Evolutionary conservation across 2,888 invertebrate genomes (phyloP), one percentile per base, ranked within the genome.

Genomic region (Penaeus monodon): DNA sequence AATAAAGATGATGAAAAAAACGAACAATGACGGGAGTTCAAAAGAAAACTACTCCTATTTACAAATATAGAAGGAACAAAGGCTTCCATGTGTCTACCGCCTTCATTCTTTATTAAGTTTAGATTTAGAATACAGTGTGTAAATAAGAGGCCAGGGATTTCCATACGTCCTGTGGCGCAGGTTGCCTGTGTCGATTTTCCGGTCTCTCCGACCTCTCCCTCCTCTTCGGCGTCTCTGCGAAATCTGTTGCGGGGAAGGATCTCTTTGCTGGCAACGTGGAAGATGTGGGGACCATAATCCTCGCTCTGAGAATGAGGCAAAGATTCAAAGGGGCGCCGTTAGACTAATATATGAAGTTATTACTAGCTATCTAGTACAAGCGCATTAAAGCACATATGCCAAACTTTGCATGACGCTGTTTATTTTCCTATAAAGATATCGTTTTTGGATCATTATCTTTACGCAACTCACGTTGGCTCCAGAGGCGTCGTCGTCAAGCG

Each of bases 131-230:
- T n/a, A 20, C 7, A 3, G 33, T 38, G 6, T 38, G 33, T 38
- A 38, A 38, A 38, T 38, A 38, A 38, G 33, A 38, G 6, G 33
- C 33, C 4, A 0, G n/a, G 17, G 22, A 44, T 57, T 49, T 38
- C 73, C 85, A 65, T 29, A 85, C 85, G 74, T 64, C 80, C 80
- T 17, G 80, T 80, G 14, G 80, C 85, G 74, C 85, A 85, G 7
- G 65, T 63, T 22, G 6, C 20, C 7, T 33, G 24, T 24, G 78
- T 70, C 24, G 49, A 64, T 22, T 80, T 29, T 2, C 6, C 76
- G 7, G 38, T 57, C 27, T 81, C 81, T n/a, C 44, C 81, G 6
- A 24, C 17, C 27, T 33, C 7, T 8, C 24, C 7, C 77, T 29
- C 63, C 49, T n/a, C 22, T 20, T 68, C 8, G 27, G 27, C 63